Evolutionary conservation across 2,888 invertebrate species (phyloP), one percentile per base, ranked within the genome.

Genomic region (Tenthredo scrophulariae): DNA sequence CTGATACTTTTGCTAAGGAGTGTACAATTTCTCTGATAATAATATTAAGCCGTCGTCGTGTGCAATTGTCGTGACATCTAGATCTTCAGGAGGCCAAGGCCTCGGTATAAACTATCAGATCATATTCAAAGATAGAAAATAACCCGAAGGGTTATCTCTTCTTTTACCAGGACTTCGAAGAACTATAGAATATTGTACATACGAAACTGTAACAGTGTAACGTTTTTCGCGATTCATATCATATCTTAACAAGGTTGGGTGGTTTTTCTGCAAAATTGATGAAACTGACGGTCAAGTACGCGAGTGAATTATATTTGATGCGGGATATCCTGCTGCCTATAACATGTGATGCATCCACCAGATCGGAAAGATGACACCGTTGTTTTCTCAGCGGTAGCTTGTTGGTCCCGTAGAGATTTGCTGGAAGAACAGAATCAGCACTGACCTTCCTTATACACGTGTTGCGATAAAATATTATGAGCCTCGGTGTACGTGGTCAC

Each of bases 391-490:
- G 67, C 83, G 43, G 70, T 80, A 80, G 77, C 77, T 40, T 37
- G 58, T 62, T 22, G 65, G 74, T 84, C 84, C 86, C 88, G 85
- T 85, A 86, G 85, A 86, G 86, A 86, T 85, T 87, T 86, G 86
- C 85, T 84, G 87, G 87, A 88, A 89, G 89, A 89, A 89, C 90
- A 89, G 91, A 85, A 89, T 89, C 88, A 89, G 88, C 89, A 90
- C 91, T 92, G 92, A 91, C 92, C 92, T 92, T 92, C 90, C 90
- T 89, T 89, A 90, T 91, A 91, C 92, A 92, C 89, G 89, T 91
- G 92, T 91, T 90, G 90, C 88, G 91, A 89, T 90, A 90, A 90
- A 91, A 90, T 90, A 90, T 92, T 90, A 90, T 89, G 89, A 89
- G 88, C 88, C 87, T 89, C 87, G 29, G 26, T 40, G 80, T 80